Base-by-base conservation (phyloP, 2,888 invertebrate species). In the Invenusta paracnida region DNA sequence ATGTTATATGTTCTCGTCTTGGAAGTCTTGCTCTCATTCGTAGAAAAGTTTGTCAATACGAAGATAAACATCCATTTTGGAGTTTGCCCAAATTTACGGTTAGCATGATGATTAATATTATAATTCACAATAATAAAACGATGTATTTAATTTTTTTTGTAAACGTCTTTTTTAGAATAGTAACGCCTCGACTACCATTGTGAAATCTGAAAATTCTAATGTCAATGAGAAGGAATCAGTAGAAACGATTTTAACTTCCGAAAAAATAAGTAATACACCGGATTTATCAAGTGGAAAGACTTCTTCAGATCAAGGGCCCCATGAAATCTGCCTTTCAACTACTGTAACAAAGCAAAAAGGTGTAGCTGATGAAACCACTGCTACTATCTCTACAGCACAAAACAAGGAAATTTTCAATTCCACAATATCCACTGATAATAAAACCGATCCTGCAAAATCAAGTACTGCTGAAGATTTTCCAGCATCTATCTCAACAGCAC, bases 1-100 rank as follows among this genome's bases (percentile, higher is more conserved):
- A 73, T 25, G 73, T 73, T 73, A 23, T 73, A 25, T 73, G 5
- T 23, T 5, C 73, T 23, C 73, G 73, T n/a, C 2, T 73, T 13
- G 73, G 73, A 73, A 73, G 73, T 23, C 11, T 73, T 73, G 25
- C 73, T 73, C 73, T 73, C 27, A 73, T 73, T 73, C 73, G 73
- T 73, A 5, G 73, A 23, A 73, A 73, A 73, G 73, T 73, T 25
- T 73, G 23, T 73, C 23, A 73, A 23, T 73, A 73, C 23, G 73
- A 73, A 73, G 27, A 73, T 23, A 13, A 73, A 23, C 73, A 73
- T 25, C 73, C 73, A 13, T 2, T 73, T 13, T 73, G 73, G 73
- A 73, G 73, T 73, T 73, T 73, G 25, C 73, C 73, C 5, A 5
- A 5, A 13, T n/a, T 73, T 23, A 25, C 27, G 5, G 2, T n/a